Conservation (phyloP, 2,888 invertebrate genomes). For the Syrphus vitripennis region DNA sequence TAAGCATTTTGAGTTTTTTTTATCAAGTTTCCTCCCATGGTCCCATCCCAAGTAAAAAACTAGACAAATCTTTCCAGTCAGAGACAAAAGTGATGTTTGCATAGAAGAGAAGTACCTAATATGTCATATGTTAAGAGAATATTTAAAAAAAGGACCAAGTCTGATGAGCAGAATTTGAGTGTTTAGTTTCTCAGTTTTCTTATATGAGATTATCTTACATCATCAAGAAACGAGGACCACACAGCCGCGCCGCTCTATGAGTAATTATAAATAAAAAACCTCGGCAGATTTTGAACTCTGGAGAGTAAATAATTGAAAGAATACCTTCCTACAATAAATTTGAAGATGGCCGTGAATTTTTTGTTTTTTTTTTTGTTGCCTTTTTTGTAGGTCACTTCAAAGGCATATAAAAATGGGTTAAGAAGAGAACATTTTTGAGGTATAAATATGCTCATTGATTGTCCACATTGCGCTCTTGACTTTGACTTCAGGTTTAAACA, state of each 20-base stretch:
- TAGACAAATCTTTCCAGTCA: background rate
- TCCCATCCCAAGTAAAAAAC: no score
- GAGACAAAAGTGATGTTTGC: background rate
- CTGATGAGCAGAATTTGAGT: background rate
- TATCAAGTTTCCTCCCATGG: background rate
- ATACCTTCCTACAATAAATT: background rate
- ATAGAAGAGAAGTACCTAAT: background rate
- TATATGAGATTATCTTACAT: background rate
- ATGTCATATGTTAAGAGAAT: slow-evolving; percentile 1
- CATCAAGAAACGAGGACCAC: no score
- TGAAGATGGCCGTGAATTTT: slow-evolving; percentile 38
- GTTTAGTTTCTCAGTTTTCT: background rate
- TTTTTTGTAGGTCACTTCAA: slow-evolving; percentile 59
- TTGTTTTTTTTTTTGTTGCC: background rate
- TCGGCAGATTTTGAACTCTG: background rate
- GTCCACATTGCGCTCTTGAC: background rate
- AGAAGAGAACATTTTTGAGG: slow-evolving; percentile 16
- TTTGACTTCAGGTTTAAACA: background rate
- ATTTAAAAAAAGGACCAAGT: slow-evolving; percentile 1
- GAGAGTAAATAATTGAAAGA: background rate
- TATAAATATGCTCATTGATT: slow-evolving; percentile 41
- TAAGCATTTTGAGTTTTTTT: background rate
- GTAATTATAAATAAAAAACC: background rate
- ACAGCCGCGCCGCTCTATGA: background rate
- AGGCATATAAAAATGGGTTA: slow-evolving; percentile 51